Base-by-base conservation (phyloP, 2,113 vertebrate species). In the Dipodomys stephensi region DNA sequence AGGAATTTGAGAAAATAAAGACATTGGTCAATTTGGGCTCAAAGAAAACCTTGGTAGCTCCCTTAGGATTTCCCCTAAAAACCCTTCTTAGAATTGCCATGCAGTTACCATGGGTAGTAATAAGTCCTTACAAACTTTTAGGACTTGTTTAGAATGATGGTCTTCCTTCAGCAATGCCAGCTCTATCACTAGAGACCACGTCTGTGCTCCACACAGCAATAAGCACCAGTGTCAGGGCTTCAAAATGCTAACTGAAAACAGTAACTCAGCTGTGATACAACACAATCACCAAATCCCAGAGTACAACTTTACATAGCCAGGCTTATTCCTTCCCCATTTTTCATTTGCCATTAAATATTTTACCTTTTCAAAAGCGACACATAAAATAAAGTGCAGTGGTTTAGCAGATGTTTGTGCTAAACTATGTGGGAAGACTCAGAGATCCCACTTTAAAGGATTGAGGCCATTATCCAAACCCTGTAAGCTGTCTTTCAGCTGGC, bases 331-430 rank as follows among this genome's bases (percentile, higher is more conserved):
- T 65, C 73, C 8, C 28, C 23, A 83, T 60, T 72, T 88, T 80
- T 46, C 22, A 76, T 9, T 57, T 4, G 53, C 25, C 25, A 53
- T 73, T 86, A 83, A 86, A 20, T 88, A 69, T 79, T 88, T 83
- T 49, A 12, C 11, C 65, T 87, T 78, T 81, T 76, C 80, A 95
- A 87, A 78, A 67, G 18, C 32, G 92, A 83, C 46, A 81, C 57
- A 82, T 46, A 80, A 94, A 94, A 49, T 27, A 7, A 72, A 84
- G 60, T n/a, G 3, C 27, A 71, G 19, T 20, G 27, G 46, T 3
- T 64, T 69, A 92, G 18, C 32, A 92, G 60, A 78, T 92, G 46
- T 57, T 80, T 76, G 18, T 62, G 16, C 62, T 91, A n/a, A 85
- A 81, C 5, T 35, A 32, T 68, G 25, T 68, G 44, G 60, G n/a